Evolutionary conservation across 2,888 invertebrate species (phyloP).

Genomic region (Ichneumon xanthorius): DNA sequence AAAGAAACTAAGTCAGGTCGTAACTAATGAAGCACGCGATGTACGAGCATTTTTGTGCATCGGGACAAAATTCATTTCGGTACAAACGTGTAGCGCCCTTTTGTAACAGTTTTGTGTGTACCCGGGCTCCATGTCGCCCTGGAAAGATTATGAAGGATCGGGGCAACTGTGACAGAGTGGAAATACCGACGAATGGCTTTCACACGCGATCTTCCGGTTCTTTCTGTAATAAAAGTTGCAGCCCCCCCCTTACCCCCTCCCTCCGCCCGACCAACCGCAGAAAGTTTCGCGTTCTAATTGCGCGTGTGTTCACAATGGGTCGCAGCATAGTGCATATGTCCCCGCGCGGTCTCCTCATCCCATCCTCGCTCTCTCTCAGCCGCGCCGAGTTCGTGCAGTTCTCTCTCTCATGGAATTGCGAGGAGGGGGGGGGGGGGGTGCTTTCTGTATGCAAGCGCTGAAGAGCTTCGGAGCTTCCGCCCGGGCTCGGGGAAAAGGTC

Average conservation of each 20-base stretch:
- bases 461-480: constrained; percentile 11
- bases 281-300: constrained; percentile 72
- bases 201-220: constrained; percentile 68
- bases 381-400: constrained; percentile 8
- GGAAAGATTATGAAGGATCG: constrained; percentile 43
- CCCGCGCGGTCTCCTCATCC: constrained; percentile 21
- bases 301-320: constrained; percentile 68
- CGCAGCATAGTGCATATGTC: constrained; percentile 18
- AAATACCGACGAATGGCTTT: constrained; percentile 53
- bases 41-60: constrained; percentile 33
- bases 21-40: constrained; percentile 61
- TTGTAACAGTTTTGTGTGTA: constrained; percentile 39
- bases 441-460: not conserved
- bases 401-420: no score
- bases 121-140: constrained; percentile 42
- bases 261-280: constrained; percentile 24
- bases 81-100: not conserved
- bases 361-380: not conserved
- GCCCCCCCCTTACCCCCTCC: not conserved
- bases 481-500: not conserved
- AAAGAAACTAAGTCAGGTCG: not conserved
- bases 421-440: not conserved
- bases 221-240: constrained; percentile 61
- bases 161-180: constrained; percentile 26
- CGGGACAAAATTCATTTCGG: constrained; percentile 39